Evolutionary conservation across 2,888 invertebrate species (phyloP).

Genomic region (Polymixis lichenea): DNA sequence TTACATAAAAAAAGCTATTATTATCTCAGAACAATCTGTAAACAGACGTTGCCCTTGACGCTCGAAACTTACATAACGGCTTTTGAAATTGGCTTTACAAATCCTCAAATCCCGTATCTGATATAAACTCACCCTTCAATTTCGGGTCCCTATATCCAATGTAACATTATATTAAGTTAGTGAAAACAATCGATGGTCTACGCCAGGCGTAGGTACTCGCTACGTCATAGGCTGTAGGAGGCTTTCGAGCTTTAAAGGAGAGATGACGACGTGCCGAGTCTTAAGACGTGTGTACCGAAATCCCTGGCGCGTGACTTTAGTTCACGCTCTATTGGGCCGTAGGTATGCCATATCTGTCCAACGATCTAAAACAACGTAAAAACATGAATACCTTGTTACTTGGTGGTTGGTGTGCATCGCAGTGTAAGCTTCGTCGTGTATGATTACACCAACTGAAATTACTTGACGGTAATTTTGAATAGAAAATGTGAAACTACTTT

Average conservation of each 20-base stretch:
- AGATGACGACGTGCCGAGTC: conserved; percentile 66
- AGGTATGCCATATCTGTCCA: conserved; percentile 83
- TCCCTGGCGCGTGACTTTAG: conserved; percentile 87
- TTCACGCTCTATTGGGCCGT: conserved; percentile 85
- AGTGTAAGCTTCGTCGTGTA: conserved; percentile 60
- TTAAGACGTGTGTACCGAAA: conserved; percentile 82
- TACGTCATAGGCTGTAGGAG: conserved; percentile 36
- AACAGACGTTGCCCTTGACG: conserved; percentile 55
- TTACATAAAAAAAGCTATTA: conserved; percentile 40
- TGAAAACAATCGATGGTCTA: conserved; percentile 60
- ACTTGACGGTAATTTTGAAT: conserved; percentile 25
- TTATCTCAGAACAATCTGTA: conserved; percentile 35
- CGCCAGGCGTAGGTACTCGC: conserved; percentile 21
- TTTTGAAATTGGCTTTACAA: conserved; percentile 56
- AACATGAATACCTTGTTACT: conserved; percentile 76
- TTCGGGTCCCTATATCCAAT: conserved; percentile 46
- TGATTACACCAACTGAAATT: conserved; percentile 49
- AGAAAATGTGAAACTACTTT: conserved; percentile 23
- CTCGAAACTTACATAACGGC: conserved; percentile 49
- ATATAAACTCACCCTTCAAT: conserved; percentile 57
- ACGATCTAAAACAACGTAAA: conserved; percentile 80
- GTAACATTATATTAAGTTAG: conserved; percentile 51
- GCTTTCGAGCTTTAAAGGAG: conserved; percentile 61
- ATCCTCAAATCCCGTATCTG: conserved; percentile 53
- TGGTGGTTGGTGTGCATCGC: conserved; percentile 63